Evolutionary conservation across 2,113 vertebrate genomes (phyloP), one percentile per base, ranked within the genome.

Genomic region (Ursus arctos): DNA sequence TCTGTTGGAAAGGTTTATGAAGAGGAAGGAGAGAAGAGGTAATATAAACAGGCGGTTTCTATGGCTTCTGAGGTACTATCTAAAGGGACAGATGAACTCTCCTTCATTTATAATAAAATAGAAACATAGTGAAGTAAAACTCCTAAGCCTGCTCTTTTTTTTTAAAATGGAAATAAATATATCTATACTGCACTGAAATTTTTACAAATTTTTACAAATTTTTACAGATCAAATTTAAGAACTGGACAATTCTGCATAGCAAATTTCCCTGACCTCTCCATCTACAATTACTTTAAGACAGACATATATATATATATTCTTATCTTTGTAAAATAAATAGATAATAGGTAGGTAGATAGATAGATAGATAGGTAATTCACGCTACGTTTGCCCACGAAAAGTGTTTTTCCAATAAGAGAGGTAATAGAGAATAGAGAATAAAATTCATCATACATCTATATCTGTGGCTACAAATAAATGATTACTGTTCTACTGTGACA

Each of bases 1-100:
- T 97, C 91, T 94, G 57, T 91, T 96, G 97, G 93, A 98, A 94
- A 98, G 90, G 95, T 97, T 98, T 98, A 97, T 97, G 92, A 98
- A 98, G 90, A 97, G 43, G 63, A 97, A 96, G 97, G 49, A 83
- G 86, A 96, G 88, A 91, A 24, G 51, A 91, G 81, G 93, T 92
- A 92, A 97, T 97, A 94, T 95, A 97, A 98, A 97, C 87, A 96
- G 93, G 72, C 3, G 0, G 49, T 57, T 98, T 94, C 90, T 63
- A 22, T 33, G 74, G 74, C 83, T 96, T 79, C 79, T 24, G 83
- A 67, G 63, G 28, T 88, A 36, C 76, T 84, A 65, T 91, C 40
- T 53, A 63, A 84, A 94, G 67, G 89, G 53, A 85, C 61, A 51
- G 71, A 85, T 85, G 87, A 96, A 76, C 65, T 88, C 82, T 18